Conservation (phyloP, 2,797 vertebrate genomes). For the Channa striata region DNA sequence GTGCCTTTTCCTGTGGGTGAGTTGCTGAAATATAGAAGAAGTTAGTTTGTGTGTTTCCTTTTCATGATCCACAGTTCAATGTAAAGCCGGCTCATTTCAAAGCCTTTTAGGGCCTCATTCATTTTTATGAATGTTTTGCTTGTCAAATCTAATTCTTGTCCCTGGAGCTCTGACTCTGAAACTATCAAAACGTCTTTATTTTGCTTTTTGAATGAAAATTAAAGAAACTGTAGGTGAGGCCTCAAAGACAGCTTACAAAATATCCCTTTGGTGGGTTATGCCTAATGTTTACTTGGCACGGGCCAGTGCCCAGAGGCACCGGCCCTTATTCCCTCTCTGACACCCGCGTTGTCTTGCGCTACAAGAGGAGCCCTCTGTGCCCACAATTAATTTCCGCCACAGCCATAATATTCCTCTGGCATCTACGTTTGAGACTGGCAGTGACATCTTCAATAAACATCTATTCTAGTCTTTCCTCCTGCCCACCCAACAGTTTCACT, state of each 20-base stretch:
- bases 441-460: constrained; percentile 76
- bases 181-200: constrained; percentile 80
- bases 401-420: constrained; percentile 81
- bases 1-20: constrained; percentile 15
- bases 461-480: constrained; percentile 70
- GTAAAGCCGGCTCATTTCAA: constrained; percentile 62
- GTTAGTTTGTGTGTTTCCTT: constrained; percentile 55
- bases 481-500: constrained; percentile 64
- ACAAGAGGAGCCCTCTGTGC: constrained; percentile 77
- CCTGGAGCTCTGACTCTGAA: constrained; percentile 58
- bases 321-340: constrained; percentile 71
- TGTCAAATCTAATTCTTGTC: constrained; percentile 81
- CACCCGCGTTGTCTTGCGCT: constrained; percentile 80
- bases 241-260: constrained; percentile 79
- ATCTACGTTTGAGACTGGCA: constrained; percentile 72
- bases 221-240: constrained; percentile 76
- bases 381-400: constrained; percentile 85
- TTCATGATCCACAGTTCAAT: constrained; percentile 62
- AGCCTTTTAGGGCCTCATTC: constrained; percentile 71
- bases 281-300: constrained; percentile 83
- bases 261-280: constrained; percentile 78
- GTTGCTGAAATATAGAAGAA: constrained; percentile 36
- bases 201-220: constrained; percentile 75
- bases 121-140: constrained; percentile 82
- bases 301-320: constrained; percentile 73